Conservation (phyloP, 1,140 invertebrate genomes). For the Drosophila yakuba region DNA sequence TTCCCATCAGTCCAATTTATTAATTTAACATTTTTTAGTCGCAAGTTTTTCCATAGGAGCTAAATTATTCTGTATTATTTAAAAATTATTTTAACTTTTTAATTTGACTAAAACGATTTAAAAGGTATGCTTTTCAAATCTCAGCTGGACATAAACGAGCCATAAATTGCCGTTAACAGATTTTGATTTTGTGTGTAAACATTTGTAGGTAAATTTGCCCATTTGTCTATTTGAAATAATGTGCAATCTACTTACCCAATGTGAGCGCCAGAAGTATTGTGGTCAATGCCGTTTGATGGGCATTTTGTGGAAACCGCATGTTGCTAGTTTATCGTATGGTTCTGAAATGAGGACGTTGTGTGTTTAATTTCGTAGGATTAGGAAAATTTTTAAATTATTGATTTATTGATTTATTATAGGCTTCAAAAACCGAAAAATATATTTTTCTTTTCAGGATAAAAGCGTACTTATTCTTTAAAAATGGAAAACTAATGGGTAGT, state of each 20-base stretch:
- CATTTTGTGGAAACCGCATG: constrained; percentile 58
- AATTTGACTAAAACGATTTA: background rate
- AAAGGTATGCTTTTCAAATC: background rate
- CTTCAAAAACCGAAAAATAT: no score
- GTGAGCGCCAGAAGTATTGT: constrained; percentile 33
- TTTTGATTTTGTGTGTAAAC: background rate
- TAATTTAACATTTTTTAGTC: background rate
- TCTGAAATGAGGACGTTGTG: constrained; percentile 25
- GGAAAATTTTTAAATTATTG: background rate
- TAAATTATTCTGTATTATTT: background rate
- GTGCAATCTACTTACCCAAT: constrained; percentile 54
- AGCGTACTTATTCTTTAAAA: background rate
- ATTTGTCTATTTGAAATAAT: background rate
- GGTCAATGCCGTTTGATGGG: constrained; percentile 29
- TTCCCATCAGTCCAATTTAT: background rate
- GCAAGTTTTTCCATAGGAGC: no score
- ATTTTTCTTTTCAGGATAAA: background rate
- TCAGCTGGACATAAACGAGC: background rate
- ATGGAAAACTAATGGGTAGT: background rate
- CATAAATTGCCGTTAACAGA: background rate
- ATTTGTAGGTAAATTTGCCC: background rate
- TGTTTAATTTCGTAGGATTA: background rate
- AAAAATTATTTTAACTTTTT: background rate
- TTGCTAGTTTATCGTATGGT: constrained; percentile 4
- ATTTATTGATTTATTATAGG: no score